Evolutionary conservation across 2,888 invertebrate species (phyloP), one percentile per base, ranked within the genome.

Genomic region (Abrostola triplasia): DNA sequence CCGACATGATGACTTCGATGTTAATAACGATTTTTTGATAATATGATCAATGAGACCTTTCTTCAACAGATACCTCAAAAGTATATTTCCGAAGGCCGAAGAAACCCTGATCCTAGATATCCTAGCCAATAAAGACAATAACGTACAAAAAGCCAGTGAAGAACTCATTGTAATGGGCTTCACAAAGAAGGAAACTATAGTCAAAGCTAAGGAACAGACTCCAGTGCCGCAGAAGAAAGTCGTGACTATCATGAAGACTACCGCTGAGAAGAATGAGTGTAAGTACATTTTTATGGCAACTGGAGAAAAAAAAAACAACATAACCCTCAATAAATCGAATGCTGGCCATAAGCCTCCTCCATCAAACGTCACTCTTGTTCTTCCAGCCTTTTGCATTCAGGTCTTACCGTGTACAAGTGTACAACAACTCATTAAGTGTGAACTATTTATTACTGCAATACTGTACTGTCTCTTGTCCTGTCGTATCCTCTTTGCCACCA

Each of bases 71-170:
- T 98, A 98, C 90, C 95, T 98, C 93, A 98, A 98, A 92, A 98
- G 97, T 82, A 96, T 98, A 81, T 98, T 98, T 88, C 98, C 98
- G 0, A 97, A 98, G 90, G 98, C 97, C 0, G 98, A 98, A 82
- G 98, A 98, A 88, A 98, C 97, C 35, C 89, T 98, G 49, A 96
- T 98, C 38, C 95, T 98, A 59, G 98, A 98, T 82, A 95, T 98
- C 48, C 92, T 98, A 56, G 96, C 97, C 54, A 97, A 97, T 88
- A 97, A 97, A 80, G 98, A 98, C 82, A 98, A 98, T 88, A 98
- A 98, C 90, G 98, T 98, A 7, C 98, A 98, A 87, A 97, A 96
- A 79, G 97, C 98, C 0, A 97, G 98, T 9, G 98, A 98, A 80
- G 96, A 96, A 74, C 95, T 98, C 10, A 94, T 97, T 42, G 95